phyloP scores from a whole-genome alignment of 1,140 invertebrate species.

The Trichonephila inaurata region DNA sequence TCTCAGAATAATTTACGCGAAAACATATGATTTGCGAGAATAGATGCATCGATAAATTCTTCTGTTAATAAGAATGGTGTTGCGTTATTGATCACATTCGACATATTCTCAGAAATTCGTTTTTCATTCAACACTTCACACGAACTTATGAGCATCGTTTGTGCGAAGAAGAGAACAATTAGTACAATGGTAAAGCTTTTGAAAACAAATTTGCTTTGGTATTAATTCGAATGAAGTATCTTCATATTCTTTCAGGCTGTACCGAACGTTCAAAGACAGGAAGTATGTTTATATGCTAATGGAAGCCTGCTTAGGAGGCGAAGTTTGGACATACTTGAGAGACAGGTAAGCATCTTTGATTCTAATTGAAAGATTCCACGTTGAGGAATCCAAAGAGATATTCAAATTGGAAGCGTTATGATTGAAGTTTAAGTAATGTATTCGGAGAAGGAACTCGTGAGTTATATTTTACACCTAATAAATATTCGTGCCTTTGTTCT shows the following conservation, averaged over 20 bases:
- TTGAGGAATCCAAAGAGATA: neutral
- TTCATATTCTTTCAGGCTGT: constrained; percentile 78
- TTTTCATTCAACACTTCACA: neutral
- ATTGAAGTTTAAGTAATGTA: no score
- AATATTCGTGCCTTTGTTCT: no score
- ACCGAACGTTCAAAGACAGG: constrained; percentile 83
- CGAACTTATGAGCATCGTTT: neutral
- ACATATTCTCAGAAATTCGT: neutral
- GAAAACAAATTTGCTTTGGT: neutral
- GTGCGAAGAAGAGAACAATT: no score
- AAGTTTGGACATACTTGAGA: constrained; percentile 84
- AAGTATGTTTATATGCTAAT: constrained; percentile 84
- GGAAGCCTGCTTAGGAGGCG: constrained; percentile 84
- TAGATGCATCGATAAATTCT: no score
- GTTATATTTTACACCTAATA: no score
- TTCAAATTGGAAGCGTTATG: neutral
- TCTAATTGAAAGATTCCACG: neutral
- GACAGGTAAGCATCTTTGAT: constrained; percentile 79
- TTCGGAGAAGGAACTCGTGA: no score
- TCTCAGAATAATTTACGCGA: no score
- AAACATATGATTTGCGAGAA: no score
- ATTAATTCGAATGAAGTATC: neutral
- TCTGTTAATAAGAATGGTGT: neutral
- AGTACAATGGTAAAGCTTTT: no score
- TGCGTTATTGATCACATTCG: neutral